Evolutionary conservation across 2,888 invertebrate species (phyloP), one percentile per base, ranked within the genome.

Genomic region (Cataglyphis cursor): DNA sequence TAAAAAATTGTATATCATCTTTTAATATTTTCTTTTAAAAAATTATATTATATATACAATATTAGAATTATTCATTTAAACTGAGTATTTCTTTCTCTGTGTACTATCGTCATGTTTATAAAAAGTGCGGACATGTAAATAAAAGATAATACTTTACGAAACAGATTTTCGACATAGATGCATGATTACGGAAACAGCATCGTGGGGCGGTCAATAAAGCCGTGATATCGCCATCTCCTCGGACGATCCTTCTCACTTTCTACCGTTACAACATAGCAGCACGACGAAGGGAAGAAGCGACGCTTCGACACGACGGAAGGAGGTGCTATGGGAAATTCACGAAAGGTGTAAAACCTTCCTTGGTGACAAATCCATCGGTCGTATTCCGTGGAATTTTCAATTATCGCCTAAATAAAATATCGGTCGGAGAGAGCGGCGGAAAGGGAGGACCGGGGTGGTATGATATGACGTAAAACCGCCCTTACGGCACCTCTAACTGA

Each of bases 351-450:
- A 93, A 93, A 93, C 91, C 89, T 93, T 92, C 91, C 89, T 84
- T 86, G 91, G 91, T 92, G 93, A 93, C 92, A 93, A 93, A 94
- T 93, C 93, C 92, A 93, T 93, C 90, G 93, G 90, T 92, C 91
- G 91, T 93, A 92, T 91, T 88, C 91, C 90, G 88, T 85, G 84
- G 93, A 93, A 94, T 93, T 93, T 93, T 93, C 93, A 93, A 93
- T 94, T 94, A 94, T 92, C 87, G 86, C 81, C 62, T 94, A 92
- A 94, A 94, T 94, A 94, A 94, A 92, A 92, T 91, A 94, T 91
- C 84, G 87, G 78, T 62, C 74, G 70, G 41, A 81, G 82, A 73
- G 78, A 75, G 64, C 80, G 78, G 35, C 64, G 73, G 73, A 28
- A 64, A 73, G 65, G 78, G 81, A 65, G 48, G 62, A 72, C 38